phyloP scores from a whole-genome alignment of 2,797 vertebrate species.

The Darevskia nairensis region DNA sequence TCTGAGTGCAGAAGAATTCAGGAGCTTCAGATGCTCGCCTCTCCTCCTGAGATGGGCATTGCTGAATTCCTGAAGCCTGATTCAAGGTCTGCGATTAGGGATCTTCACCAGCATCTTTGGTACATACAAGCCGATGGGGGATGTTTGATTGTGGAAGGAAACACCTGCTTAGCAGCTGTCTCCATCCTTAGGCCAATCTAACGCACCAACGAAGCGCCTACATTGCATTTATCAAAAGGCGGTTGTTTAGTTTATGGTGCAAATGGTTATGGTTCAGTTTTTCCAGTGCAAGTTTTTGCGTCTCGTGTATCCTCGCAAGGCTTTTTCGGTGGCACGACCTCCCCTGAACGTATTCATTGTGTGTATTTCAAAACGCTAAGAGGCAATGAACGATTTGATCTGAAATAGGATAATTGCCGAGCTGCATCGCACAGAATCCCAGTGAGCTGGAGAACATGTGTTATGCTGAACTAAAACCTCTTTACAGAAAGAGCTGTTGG shows the following conservation, averaged over 20 bases:
- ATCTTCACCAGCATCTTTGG: too few species aligned
- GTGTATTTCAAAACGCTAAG: slow-evolving; percentile 7
- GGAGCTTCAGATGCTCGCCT: neutral
- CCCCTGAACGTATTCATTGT: neutral
- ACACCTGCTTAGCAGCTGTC: too few species aligned
- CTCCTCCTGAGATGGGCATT: neutral
- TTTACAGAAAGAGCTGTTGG: neutral
- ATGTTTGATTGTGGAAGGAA: neutral
- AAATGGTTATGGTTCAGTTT: slow-evolving; percentile 1
- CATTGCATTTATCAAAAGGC: slow-evolving; percentile 26
- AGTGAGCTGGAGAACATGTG: neutral
- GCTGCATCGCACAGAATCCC: neutral
- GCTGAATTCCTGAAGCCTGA: neutral
- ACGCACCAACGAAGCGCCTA: neutral
- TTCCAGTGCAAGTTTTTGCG: slow-evolving; percentile 23
- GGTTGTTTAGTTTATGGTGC: neutral
- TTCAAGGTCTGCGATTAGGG: too few species aligned
- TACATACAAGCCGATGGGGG: too few species aligned
- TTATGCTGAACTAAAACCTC: neutral
- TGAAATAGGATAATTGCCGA: neutral
- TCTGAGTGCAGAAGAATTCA: neutral
- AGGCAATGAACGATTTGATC: neutral
- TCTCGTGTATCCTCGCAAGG: neutral
- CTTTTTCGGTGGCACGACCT: neutral
- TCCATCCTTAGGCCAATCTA: neutral